Conservation (phyloP, 2,113 vertebrate genomes). For the Rana temporaria region DNA sequence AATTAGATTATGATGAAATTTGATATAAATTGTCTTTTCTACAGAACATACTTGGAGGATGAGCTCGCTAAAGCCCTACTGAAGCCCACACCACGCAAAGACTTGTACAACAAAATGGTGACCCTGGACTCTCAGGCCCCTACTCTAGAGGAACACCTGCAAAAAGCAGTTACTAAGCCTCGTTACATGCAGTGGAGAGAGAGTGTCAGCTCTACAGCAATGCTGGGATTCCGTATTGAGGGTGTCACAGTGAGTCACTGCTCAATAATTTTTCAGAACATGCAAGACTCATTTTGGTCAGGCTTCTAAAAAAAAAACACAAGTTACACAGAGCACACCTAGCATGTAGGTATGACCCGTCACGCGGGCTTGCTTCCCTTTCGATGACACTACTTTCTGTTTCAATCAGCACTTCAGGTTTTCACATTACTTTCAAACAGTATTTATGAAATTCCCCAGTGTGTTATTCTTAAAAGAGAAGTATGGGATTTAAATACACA, state of each 20-base stretch:
- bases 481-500: no score
- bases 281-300: not conserved
- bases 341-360: not conserved
- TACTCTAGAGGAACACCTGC: slow-evolving; percentile 71
- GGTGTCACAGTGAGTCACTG: slow-evolving; percentile 72
- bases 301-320: not conserved
- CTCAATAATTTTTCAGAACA: not conserved
- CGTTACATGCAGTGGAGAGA: slow-evolving; percentile 84
- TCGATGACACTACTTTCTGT: not conserved
- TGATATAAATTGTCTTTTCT: not conserved
- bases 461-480: not conserved
- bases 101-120: slow-evolving; percentile 83
- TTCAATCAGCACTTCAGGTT: not conserved
- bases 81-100: slow-evolving; percentile 66
- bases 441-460: not conserved
- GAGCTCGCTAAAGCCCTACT: slow-evolving; percentile 70
- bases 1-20: no score
- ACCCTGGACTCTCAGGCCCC: slow-evolving; percentile 73
- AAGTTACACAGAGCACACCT: not conserved
- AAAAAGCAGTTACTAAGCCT: slow-evolving; percentile 74
- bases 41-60: slow-evolving; percentile 79
- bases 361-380: not conserved
- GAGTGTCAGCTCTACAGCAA: slow-evolving; percentile 72
- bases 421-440: not conserved
- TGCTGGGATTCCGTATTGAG: slow-evolving; percentile 79